A percentile compares a stretch with the other conserved stretches of the same genome.
These are phyloP conservation scores for Drosophila ustulata DNA, from an alignment of 2,888 invertebrate genomes.

Conservation along the genomic window DNA sequence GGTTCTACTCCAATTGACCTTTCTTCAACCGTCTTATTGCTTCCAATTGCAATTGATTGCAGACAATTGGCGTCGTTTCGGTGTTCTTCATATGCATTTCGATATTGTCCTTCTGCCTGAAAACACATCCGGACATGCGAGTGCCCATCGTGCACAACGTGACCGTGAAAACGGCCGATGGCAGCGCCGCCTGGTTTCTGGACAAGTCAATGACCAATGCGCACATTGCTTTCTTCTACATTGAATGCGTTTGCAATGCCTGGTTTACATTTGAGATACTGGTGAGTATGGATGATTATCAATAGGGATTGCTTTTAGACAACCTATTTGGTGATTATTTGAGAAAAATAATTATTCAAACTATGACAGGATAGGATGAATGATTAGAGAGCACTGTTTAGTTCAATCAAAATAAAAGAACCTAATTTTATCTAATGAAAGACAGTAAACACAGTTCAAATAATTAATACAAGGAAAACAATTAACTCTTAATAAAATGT, in stretches of 20 bases:
- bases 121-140: conserved; percentile 99
- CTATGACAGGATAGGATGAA: no score
- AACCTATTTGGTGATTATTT: no score
- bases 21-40: background rate
- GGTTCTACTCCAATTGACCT: background rate
- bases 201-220: conserved; percentile 98
- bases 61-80: conserved; percentile 99
- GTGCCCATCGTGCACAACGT: conserved; percentile 94
- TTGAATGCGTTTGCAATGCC: conserved; percentile 99
- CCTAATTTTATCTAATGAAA: no score
- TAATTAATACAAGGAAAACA: no score
- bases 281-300: conserved; percentile 71
- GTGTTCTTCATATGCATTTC: conserved; percentile 99
- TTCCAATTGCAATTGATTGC: conserved; percentile 66
- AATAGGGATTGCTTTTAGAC: no score
- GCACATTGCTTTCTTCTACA: conserved; percentile 98
- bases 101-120: conserved; percentile 99
- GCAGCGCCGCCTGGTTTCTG: conserved; percentile 92
- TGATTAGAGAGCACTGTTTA: no score
- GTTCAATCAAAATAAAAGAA: no score
- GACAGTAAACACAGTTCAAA: no score
- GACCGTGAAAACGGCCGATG: conserved; percentile 91
- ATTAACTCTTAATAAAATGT: no score
- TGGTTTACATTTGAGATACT: conserved; percentile 99
- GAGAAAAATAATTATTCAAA: no score